These are phyloP conservation scores for Hemaris fuciformis DNA, from an alignment of 2,888 invertebrate species.

Conservation along the genomic window DNA sequence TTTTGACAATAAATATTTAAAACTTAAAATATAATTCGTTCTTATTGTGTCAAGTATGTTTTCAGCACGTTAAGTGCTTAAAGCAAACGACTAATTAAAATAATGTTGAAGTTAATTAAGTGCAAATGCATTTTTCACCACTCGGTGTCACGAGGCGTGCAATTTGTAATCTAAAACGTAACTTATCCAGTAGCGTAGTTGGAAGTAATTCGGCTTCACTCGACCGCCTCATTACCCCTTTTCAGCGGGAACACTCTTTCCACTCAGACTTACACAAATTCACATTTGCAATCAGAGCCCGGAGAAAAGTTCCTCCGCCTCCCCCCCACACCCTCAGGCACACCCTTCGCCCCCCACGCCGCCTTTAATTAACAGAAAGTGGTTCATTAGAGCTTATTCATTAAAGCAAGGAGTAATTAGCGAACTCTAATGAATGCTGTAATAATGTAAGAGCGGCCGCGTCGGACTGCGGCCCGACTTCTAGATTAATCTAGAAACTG, in stretches of 20 bases:
- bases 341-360: slow-evolving; percentile 65
- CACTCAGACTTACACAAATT: slow-evolving; percentile 80
- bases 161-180: slow-evolving; percentile 31
- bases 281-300: slow-evolving; percentile 81
- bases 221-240: slow-evolving; percentile 79
- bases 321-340: slow-evolving; percentile 35
- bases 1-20: too few species aligned
- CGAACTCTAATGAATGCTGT: slow-evolving; percentile 92
- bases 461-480: slow-evolving; percentile 77
- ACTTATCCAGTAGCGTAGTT: slow-evolving; percentile 55
- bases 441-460: slow-evolving; percentile 86
- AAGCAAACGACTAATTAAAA: not conserved
- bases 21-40: too few species aligned
- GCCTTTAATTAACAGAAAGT: slow-evolving; percentile 95
- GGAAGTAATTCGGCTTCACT: slow-evolving; percentile 71
- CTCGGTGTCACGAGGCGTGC: slow-evolving; percentile 7
- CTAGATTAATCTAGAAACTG: slow-evolving; percentile 79
- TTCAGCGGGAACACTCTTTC: slow-evolving; percentile 77
- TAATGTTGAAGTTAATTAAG: slow-evolving; percentile 16
- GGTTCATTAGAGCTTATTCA: slow-evolving; percentile 95
- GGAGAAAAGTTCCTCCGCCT: slow-evolving; percentile 73
- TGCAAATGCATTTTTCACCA: not conserved
- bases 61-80: not conserved
- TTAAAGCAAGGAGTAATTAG: slow-evolving; percentile 95
- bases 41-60: too few species aligned